phyloP scores from a whole-genome alignment of 1,140 invertebrate species.

The Ptiloglossa arizonensis region DNA sequence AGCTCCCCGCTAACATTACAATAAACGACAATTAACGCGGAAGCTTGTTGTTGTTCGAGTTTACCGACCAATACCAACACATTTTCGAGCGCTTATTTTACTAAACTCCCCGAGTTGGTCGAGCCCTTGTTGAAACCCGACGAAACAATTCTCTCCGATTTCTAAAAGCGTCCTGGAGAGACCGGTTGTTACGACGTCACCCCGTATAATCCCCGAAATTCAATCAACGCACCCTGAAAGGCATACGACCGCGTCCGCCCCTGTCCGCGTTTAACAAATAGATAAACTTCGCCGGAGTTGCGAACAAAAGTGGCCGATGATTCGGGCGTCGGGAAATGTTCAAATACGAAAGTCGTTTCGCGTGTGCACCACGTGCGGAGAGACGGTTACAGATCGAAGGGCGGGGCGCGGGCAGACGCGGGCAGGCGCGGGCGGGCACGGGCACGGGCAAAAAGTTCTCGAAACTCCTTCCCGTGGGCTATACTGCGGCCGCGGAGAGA shows the following conservation, averaged over 20 bases:
- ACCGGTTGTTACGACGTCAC: not conserved
- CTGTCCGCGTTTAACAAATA: slow-evolving; percentile 16
- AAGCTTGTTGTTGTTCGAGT: too few species aligned
- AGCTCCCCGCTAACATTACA: too few species aligned
- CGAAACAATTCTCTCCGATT: too few species aligned
- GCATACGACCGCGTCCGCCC: not conserved
- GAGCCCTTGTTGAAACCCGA: too few species aligned
- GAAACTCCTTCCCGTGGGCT: slow-evolving; percentile 29
- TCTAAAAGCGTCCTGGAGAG: too few species aligned
- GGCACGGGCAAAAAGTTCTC: slow-evolving; percentile 34
- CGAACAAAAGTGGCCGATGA: slow-evolving; percentile 17
- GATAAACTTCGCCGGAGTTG: slow-evolving; percentile 29
- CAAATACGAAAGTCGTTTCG: slow-evolving; percentile 32
- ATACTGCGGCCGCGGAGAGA: not conserved
- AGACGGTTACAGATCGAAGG: not conserved
- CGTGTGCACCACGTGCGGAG: slow-evolving; percentile 25
- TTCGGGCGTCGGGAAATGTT: slow-evolving; percentile 17
- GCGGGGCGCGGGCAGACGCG: too few species aligned
- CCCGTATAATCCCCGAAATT: not conserved
- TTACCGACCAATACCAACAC: too few species aligned
- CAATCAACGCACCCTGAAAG: slow-evolving; percentile 2
- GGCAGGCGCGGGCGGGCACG: too few species aligned
- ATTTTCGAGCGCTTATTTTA: too few species aligned
- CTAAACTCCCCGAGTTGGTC: too few species aligned
- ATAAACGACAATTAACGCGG: too few species aligned